Base-by-base conservation (phyloP, 1,140 invertebrate species). In the Rhysida immarginata region DNA sequence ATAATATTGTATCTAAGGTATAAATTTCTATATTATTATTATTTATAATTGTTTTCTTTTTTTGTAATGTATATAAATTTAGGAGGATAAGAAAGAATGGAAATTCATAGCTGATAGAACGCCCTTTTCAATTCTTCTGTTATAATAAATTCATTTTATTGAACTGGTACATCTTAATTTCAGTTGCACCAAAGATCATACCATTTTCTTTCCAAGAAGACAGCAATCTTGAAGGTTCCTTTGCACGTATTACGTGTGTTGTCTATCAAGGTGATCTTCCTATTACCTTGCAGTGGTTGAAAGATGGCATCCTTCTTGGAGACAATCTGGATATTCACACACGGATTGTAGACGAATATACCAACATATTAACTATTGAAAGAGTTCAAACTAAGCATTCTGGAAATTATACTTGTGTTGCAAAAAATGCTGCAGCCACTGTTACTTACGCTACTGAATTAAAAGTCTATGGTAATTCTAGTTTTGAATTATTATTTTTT, bases 221-320 rank as follows among this genome's bases (percentile, higher is more conserved):
- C 66, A 70, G 74, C 63, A 73, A 81, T 66, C 76, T 78, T 68
- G 78, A 78, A 59, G 82, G 82, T 27, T 78, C 81, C 62, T 75
- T 81, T 43, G 78, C 81, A 42, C 77, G 80, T 58, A 74, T 84
- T 59, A 76, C 80, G 64, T 87, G 84, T 70, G 79, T 81, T 29
- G 79, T 82, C 48, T 79, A 79, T 61, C 81, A 81, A 60, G 83
- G 83, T 29, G 83, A 85, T 68, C 75, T 78, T 61, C 83, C 83
- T 51, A 75, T 85, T 54, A 73, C 74, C 58, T 78, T 84, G 54
- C 73, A 72, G 57, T 87, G 83, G 83, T 74, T 78, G 58, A 74
- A 79, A 61, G 75, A 81, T 63, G 74, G 74, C 56, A 60, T 69
- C 42, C 64, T 64, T 18, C 72, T 78, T 11, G 5, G 5, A 11